Evolutionary conservation across 2,888 invertebrate genomes (phyloP), one percentile per base, ranked within the genome.

Genomic region (Perizoma affinitatum): DNA sequence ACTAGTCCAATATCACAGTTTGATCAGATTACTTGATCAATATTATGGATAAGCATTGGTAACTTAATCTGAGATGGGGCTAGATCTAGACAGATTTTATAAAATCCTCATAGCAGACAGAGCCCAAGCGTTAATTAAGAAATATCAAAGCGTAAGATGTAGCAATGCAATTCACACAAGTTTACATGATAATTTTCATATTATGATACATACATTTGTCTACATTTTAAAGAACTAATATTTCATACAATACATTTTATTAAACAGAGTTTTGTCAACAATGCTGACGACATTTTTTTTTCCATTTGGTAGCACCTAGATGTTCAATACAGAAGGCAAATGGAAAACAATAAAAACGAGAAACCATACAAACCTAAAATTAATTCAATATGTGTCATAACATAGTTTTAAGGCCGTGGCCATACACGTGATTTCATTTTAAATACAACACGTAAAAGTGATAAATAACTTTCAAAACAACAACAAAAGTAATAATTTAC

Each of bases 381-480:
- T 78, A 77, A 75, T 74, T 75, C 72, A 78, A 75, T 74, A 75
- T 64, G 74, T 72, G 74, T 70, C 75, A 77, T 73, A 80, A 80
- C 75, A 75, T 75, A 58, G 72, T 72, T 73, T 71, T 71, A 65
- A 76, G 70, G 74, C 66, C 62, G 22, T 50, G 57, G 72, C 75
- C 75, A 73, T 57, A 75, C 78, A 68, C 79, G 74, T 79, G 81
- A 85, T 82, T 85, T 79, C 72, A 81, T 80, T 54, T 49, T 58
- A 54, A 65, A 65, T 64, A 70, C 63, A 68, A 72, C 63, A 71
- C 61, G 65, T 67, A 67, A 65, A 67, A 65, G 68, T 54, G 68
- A 70, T 70, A 69, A 67, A 84, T 80, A 82, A 80, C 71, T 74
- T 79, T 78, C 79, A 80, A 84, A 74, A 86, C 78, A 84, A 72